Base-by-base conservation (phyloP, 2,113 vertebrate genomes). In the Zosterops lateralis region DNA sequence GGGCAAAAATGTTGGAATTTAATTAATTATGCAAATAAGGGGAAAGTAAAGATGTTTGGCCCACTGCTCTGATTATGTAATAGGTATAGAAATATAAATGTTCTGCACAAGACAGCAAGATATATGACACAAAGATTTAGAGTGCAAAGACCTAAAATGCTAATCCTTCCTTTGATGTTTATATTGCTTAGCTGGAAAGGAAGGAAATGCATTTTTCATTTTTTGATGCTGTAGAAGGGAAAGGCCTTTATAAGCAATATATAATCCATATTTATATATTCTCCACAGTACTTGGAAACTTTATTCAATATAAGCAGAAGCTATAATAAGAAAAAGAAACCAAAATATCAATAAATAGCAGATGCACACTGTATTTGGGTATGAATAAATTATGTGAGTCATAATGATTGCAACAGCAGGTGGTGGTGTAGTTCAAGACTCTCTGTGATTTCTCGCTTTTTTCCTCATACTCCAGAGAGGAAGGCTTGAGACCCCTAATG, bases 91-190 rank as follows among this genome's bases (percentile, higher is more conserved):
- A 95, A 90, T 92, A 90, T 24, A 68, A 86, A 78, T 90, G 62
- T 76, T 57, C 72, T 74, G 67, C 81, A 57, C 17, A 56, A 84
- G 91, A 79, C 79, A 94, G 82, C 73, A 92, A 90, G 85, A 86
- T 38, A 22, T 77, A 80, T 84, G 87, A 95, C 95, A 94, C 64
- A 88, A 90, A 77, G 83, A 81, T 93, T 95, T 93, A 94, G 75
- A 68, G 57, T 68, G 90, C 87, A 78, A 83, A 90, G 84, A 88
- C 44, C 84, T 91, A 76, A 86, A 95, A 86, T 87, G 56, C 68
- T 97, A 90, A 96, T 95, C 82, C 65, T 87, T 88, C 67, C 89
- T 97, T 95, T 95, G 90, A 94, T 94, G 96, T 92, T 93, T 90
- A 84, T 94, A 90, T 90, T 91, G 68, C 92, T 92, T 88, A 88